Evolutionary conservation across 2,888 invertebrate species (phyloP).

Genomic region (Ennomos erosarius): DNA sequence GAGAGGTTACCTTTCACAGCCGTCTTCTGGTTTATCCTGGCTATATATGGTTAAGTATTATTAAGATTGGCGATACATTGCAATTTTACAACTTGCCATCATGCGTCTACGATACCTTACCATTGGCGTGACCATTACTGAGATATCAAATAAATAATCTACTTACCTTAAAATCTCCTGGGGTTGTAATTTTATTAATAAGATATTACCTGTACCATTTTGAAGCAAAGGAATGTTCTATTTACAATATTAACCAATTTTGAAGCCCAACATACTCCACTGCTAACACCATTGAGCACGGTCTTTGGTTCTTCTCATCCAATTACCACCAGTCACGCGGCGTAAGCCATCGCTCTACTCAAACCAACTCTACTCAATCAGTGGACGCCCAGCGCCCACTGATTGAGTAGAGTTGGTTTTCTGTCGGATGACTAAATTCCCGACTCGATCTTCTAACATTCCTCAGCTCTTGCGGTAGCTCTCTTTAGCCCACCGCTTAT

Average conservation of each 20-base stretch:
- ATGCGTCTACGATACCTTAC: background rate
- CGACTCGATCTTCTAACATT: too few species aligned
- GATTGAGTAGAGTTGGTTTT: too few species aligned
- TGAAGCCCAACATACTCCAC: background rate
- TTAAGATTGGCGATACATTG: conserved; percentile 32
- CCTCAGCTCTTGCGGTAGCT: too few species aligned
- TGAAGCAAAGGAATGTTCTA: background rate
- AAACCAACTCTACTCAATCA: too few species aligned
- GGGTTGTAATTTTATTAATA: background rate
- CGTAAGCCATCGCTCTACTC: too few species aligned
- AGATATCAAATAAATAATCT: background rate
- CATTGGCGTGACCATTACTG: background rate
- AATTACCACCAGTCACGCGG: too few species aligned
- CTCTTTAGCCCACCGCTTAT: too few species aligned
- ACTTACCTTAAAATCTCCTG: conserved; percentile 2
- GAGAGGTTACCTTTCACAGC: conserved; percentile 30
- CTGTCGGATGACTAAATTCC: too few species aligned
- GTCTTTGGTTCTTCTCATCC: too few species aligned
- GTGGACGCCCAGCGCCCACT: too few species aligned
- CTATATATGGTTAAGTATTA: conserved; percentile 7
- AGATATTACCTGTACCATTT: conserved; percentile 7
- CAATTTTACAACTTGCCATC: conserved; percentile 3
- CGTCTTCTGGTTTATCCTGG: conserved; percentile 36
- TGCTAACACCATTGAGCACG: too few species aligned
- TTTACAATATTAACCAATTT: background rate